A percentile compares a stretch with the other conserved stretches of the same genome.
These are phyloP conservation scores for Betta splendens DNA, from an alignment of 2,797 vertebrate species.

Conservation along the genomic window DNA sequence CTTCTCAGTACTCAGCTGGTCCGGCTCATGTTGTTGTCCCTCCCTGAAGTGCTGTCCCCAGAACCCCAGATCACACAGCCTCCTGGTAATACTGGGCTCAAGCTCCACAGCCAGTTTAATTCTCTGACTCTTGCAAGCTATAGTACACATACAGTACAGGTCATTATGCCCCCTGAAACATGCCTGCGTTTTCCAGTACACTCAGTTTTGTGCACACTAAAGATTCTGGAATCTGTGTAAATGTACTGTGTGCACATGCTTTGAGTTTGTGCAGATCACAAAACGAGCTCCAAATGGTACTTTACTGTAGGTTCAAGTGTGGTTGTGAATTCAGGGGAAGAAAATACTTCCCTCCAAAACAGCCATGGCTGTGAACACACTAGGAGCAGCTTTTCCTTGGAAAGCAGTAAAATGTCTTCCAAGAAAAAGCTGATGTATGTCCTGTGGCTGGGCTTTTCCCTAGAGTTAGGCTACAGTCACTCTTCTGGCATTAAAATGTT, in stretches of 20 bases:
- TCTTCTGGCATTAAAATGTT: conserved; percentile 11
- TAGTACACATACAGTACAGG: no score
- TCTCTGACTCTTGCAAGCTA: no score
- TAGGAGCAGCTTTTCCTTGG: conserved; percentile 28
- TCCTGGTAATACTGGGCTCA: conserved; percentile 9
- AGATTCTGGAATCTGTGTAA: neutral
- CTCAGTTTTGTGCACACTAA: neutral
- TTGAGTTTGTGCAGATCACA: conserved; percentile 13
- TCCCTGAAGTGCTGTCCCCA: conserved; percentile 8
- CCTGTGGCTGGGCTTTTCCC: conserved; percentile 13
- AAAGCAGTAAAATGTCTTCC: conserved; percentile 53
- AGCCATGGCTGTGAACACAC: conserved; percentile 21
- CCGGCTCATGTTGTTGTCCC: conserved; percentile 3
- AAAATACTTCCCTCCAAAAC: conserved; percentile 38
- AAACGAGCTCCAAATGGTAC: conserved; percentile 7
- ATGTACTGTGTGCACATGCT: conserved; percentile 11
- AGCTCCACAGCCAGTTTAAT: neutral
- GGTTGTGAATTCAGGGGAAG: conserved; percentile 34
- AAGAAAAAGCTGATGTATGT: conserved; percentile 57
- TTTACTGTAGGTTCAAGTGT: conserved; percentile 11
- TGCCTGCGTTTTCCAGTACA: no score
- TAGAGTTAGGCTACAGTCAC: conserved; percentile 49
- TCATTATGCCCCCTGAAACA: no score
- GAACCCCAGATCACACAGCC: conserved; percentile 26
- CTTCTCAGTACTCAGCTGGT: conserved; percentile 21